Evolutionary conservation across 2,888 invertebrate species (phyloP), one percentile per base, ranked within the genome.

Genomic region (Polydrusus tereticollis): DNA sequence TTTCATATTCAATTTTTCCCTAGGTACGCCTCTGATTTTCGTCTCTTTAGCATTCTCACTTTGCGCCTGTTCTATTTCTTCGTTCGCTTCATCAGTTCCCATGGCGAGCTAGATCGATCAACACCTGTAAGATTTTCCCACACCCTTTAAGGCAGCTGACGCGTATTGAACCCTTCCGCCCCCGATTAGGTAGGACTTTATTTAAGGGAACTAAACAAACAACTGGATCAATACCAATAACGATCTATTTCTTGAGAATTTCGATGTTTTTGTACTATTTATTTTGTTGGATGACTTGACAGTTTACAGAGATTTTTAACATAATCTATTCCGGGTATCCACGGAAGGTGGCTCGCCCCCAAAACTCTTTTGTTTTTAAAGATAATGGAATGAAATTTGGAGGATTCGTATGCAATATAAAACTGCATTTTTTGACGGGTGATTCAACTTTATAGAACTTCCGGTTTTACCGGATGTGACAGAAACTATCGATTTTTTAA

Each of bases 101-200:
- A 72, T 52, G 60, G 65, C 72, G 62, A 69, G 66, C 68, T 74
- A 74, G 69, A 78, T 71, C 74, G 74, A 73, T 73, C 78, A 81
- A 79, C 83, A 84, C 84, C 84, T 84, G 84, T 83, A 82, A 75
- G 77, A 82, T 80, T 81, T 84, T 84, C 84, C 84, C 84, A 84
- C 84, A 84, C 83, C 83, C 83, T 79, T 77, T 77, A 69, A 69
- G 75, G 78, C 83, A 83, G 82, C 83, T 83, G 83, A 82, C 83
- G 80, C 78, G 14, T 38, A 18, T 38, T 52, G 69, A 83, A 83
- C 83, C 84, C 83, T 83, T 82, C 82, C 82, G 80, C 81, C 82
- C 82, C 76, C 77, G 62, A 76, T 50, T 2, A 26, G 20, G n/a
- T 10, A 26, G 50, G 26, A 50, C n/a, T n/a, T n/a, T n/a, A 50